Conservation (phyloP, 1,140 invertebrate genomes). For the Littorina saxatilis region DNA sequence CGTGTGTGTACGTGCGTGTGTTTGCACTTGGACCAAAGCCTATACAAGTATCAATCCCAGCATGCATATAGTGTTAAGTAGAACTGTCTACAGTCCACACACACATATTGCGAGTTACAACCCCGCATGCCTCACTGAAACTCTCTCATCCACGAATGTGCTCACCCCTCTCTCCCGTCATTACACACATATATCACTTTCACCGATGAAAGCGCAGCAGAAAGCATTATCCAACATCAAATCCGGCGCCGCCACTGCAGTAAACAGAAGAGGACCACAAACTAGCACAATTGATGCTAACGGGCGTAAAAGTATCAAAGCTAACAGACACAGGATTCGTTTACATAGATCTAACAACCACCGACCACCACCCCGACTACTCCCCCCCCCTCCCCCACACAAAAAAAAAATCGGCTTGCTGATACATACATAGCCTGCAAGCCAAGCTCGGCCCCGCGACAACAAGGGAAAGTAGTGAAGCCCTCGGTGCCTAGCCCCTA, state of each 20-base stretch:
- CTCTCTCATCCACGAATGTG: not conserved
- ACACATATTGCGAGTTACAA: too few species aligned
- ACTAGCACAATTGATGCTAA: conserved; percentile 2
- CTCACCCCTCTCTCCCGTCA: too few species aligned
- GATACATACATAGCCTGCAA: not conserved
- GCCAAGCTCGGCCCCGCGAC: too few species aligned
- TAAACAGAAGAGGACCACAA: conserved; percentile 2
- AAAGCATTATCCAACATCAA: not conserved
- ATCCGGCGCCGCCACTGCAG: not conserved
- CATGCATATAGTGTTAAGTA: too few species aligned
- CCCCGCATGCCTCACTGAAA: too few species aligned
- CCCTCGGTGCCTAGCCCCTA: too few species aligned
- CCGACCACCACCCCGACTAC: not conserved
- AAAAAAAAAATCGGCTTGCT: not conserved
- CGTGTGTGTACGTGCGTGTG: too few species aligned
- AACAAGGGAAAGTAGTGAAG: too few species aligned
- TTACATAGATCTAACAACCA: too few species aligned
- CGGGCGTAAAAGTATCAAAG: not conserved
- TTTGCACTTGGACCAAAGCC: too few species aligned
- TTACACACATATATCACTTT: conserved; percentile 24
- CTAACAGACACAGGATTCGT: not conserved
- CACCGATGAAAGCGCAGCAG: not conserved
- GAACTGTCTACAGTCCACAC: too few species aligned
- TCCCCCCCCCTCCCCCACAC: not conserved
- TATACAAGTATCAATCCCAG: too few species aligned